These are phyloP conservation scores for Craniophora ligustri DNA, from an alignment of 2,888 invertebrate species.

Conservation along the genomic window DNA sequence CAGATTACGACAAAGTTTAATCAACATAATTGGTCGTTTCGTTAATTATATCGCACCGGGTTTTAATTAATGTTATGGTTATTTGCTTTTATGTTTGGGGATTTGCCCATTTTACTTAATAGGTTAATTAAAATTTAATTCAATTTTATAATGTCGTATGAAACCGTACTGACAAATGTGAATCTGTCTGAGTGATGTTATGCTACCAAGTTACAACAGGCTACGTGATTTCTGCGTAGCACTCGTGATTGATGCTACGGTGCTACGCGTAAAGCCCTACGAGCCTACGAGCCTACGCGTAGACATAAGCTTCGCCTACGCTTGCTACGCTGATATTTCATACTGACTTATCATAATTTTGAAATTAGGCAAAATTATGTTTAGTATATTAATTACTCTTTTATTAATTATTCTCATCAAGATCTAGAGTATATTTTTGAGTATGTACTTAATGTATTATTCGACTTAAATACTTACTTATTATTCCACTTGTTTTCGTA, in stretches of 20 bases:
- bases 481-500: not conserved
- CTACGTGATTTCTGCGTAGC: constrained; percentile 15
- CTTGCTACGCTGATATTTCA: too few relatives aligned
- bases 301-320: constrained; percentile 10
- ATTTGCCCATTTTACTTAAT: constrained; percentile 15
- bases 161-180: constrained; percentile 12
- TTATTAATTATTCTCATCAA: too few relatives aligned
- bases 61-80: constrained; percentile 25
- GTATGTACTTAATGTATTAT: too few relatives aligned
- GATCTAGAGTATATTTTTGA: too few relatives aligned
- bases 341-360: too few relatives aligned
- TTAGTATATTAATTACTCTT: too few relatives aligned
- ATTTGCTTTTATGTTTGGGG: constrained; percentile 26
- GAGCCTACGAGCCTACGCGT: constrained; percentile 14
- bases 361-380: too few relatives aligned
- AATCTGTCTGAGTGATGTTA: constrained; percentile 2
- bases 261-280: constrained; percentile 2
- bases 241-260: too few relatives aligned
- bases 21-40: constrained; percentile 33
- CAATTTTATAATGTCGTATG: constrained; percentile 7
- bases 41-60: constrained; percentile 19
- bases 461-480: too few relatives aligned
- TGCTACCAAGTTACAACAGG: not conserved
- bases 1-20: constrained; percentile 20
- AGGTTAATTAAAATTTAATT: constrained; percentile 22